Evolutionary conservation across 2,113 vertebrate genomes (phyloP).

Genomic region (Hucho hucho): DNA sequence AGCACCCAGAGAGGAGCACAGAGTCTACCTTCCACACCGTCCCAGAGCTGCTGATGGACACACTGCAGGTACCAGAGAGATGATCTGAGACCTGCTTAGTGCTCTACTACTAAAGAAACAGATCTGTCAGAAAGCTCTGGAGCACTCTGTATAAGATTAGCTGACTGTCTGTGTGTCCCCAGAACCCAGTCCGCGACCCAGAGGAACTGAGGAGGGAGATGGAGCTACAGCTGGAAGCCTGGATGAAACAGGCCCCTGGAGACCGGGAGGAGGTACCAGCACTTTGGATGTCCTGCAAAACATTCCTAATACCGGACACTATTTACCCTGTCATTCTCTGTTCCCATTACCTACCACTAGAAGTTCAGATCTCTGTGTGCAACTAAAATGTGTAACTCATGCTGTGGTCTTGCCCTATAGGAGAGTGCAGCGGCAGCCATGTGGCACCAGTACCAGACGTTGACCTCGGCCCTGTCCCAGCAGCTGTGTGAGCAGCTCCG

Average conservation of each 20-base stretch:
- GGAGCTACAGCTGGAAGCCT: constrained; percentile 88
- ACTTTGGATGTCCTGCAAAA: neutral
- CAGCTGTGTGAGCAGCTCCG: constrained; percentile 95
- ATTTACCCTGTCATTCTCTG: neutral
- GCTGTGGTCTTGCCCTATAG: constrained; percentile 62
- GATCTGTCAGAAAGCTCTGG: neutral
- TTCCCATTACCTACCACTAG: neutral
- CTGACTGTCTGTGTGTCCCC: constrained; percentile 23
- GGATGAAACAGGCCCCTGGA: constrained; percentile 80
- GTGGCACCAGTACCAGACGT: constrained; percentile 90
- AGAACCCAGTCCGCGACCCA: constrained; percentile 77
- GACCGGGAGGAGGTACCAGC: constrained; percentile 81
- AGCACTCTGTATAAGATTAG: neutral
- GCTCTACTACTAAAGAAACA: neutral
- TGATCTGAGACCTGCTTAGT: neutral
- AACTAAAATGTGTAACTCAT: neutral
- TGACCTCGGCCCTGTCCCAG: constrained; percentile 91
- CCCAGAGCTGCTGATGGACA: constrained; percentile 77
- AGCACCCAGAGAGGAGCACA: constrained; percentile 74
- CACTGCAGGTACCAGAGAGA: constrained; percentile 48
- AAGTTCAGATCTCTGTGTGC: neutral
- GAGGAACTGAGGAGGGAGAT: constrained; percentile 86
- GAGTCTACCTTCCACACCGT: constrained; percentile 88
- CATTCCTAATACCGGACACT: neutral
- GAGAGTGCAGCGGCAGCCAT: constrained; percentile 84